Evolutionary conservation across 1,140 invertebrate species (phyloP).

Genomic region (Procambarus clarkii): DNA sequence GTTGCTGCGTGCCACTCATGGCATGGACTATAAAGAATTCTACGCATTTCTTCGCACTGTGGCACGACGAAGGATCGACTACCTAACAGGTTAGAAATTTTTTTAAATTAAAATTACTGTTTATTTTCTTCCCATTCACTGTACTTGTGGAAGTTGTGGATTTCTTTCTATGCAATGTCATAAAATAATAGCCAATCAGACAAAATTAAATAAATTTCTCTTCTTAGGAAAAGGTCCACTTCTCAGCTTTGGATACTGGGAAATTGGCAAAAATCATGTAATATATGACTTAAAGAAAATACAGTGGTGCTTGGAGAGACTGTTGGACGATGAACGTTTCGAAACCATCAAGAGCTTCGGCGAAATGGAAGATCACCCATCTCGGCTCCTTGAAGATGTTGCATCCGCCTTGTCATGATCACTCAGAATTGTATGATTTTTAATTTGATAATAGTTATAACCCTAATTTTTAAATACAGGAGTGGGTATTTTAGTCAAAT

Average conservation of each 20-base stretch:
- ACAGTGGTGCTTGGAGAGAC: slow-evolving; percentile 48
- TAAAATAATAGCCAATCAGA: too few species aligned
- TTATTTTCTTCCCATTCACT: neutral
- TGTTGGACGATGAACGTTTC: slow-evolving; percentile 39
- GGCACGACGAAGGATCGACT: slow-evolving; percentile 74
- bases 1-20: slow-evolving; percentile 87
- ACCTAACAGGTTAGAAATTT: slow-evolving; percentile 71
- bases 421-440: neutral
- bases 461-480: too few species aligned
- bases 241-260: slow-evolving; percentile 38
- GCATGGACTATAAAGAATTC: slow-evolving; percentile 87
- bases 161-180: too few species aligned
- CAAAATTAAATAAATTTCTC: neutral
- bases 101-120: neutral
- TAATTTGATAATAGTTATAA: too few species aligned
- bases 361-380: slow-evolving; percentile 37
- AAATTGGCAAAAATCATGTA: slow-evolving; percentile 39
- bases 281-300: slow-evolving; percentile 51
- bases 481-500: too few species aligned
- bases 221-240: slow-evolving; percentile 25
- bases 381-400: slow-evolving; percentile 34
- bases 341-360: slow-evolving; percentile 24
- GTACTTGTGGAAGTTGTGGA: neutral
- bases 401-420: slow-evolving; percentile 27
- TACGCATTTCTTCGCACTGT: slow-evolving; percentile 83